Evolutionary conservation across 2,797 vertebrate species (phyloP).

Genomic region (Cheirogaleus major): DNA sequence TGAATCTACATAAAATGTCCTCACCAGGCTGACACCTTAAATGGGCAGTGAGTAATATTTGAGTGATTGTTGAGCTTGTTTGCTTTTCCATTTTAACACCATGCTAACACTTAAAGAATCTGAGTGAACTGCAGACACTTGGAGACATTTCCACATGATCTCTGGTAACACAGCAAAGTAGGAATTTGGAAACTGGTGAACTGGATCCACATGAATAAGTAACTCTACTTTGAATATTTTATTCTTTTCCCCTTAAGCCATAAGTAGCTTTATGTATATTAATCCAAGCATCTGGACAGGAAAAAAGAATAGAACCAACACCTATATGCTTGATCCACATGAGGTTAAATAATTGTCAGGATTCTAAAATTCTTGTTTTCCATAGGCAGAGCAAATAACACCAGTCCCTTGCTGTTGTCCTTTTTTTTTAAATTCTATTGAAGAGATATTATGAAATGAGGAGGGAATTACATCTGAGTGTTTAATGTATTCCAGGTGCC

Average conservation of each 20-base stretch:
- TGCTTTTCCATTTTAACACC: neutral
- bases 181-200: neutral
- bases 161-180: neutral
- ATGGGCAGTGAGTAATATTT: neutral
- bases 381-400: neutral
- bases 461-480: neutral
- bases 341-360: neutral
- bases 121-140: neutral
- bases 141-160: neutral
- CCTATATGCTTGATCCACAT: neutral
- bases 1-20: conserved; percentile 67
- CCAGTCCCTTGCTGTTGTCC: neutral
- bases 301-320: neutral
- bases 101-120: neutral
- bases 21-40: neutral
- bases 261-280: neutral
- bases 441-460: neutral
- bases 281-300: neutral
- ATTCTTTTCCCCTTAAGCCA: neutral
- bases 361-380: neutral
- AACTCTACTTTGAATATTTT: neutral
- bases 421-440: neutral
- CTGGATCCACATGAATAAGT: neutral
- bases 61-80: conserved; percentile 27
- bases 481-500: neutral